Conservation (phyloP, 2,797 vertebrate species). For the Phoxinus dragarum region DNA sequence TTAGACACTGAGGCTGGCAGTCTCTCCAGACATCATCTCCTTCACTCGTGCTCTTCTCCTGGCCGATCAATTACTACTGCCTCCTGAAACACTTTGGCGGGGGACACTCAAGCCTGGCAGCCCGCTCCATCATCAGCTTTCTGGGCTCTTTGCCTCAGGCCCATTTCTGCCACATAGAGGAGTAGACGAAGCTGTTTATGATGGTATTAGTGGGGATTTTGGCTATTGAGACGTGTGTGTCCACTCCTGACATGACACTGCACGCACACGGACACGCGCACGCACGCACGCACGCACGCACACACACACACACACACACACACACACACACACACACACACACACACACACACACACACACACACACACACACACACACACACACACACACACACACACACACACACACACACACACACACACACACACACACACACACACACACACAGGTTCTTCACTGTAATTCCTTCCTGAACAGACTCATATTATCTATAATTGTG, state of each 20-base stretch:
- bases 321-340: too few species aligned
- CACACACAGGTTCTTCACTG: neutral
- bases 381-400: neutral
- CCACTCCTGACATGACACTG: constrained; percentile 5
- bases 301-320: too few species aligned
- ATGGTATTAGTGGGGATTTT: constrained; percentile 21
- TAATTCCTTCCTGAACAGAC: neutral
- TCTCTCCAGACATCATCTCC: constrained; percentile 58
- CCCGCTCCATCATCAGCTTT: constrained; percentile 61
- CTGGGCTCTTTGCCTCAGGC: constrained; percentile 59
- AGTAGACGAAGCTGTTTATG: constrained; percentile 46
- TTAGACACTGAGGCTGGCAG: constrained; percentile 58
- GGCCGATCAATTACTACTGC: constrained; percentile 65
- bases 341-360: neutral
- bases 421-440: neutral
- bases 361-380: neutral
- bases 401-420: neutral
- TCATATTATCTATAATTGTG: constrained; percentile 15
- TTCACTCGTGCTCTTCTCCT: constrained; percentile 55
- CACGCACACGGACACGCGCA: too few species aligned
- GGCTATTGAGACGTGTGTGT: constrained; percentile 36
- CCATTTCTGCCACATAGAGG: constrained; percentile 52
- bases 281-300: too few species aligned
- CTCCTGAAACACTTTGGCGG: constrained; percentile 59
- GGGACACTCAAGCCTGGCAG: constrained; percentile 60